Evolutionary conservation across 1,140 invertebrate genomes (phyloP), one percentile per base, ranked within the genome.

Genomic region (Helicoverpa armigera): DNA sequence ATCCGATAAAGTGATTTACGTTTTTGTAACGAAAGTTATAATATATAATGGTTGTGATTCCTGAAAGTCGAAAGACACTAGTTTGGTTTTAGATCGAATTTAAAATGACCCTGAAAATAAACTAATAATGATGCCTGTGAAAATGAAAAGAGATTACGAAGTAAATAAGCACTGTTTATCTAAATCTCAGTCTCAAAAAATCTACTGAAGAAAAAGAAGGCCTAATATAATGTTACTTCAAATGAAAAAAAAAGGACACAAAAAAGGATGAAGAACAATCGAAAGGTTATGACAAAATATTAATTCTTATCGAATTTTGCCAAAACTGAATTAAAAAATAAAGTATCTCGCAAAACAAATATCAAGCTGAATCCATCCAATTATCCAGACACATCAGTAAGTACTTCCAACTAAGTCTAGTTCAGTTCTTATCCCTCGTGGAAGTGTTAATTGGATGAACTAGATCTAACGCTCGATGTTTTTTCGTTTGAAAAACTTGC

Each of bases 381-480:
- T 63, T 76, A 76, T 51, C 1, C 31, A 43, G 14, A 35, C 31
- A 53, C 29, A 75, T 48, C 56, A 58, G 18, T 50, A 18, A 61
- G 60, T 50, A 23, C 18, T 76, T 76, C 73, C 56, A 61, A 63
- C 73, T 61, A 3, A 72, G 23, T 31, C 14, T 13, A 61, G 7
- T 43, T 48, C 48, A 43, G 11, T 82, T 83, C 77, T 85, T 81
- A 69, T 79, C 56, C 70, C 82, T 77, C 61, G 65, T 85, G 82
- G 82, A 87, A 85, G 84, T 87, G 84, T 82, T 89, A 87, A 88
- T 88, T 89, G 85, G 84, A 84, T 82, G 85, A 80, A 81, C 86
- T 85, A 79, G 81, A 85, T 82, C 65, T 56, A 61, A n/a, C 70
- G 53, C 73, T 43, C 43, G 63, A 53, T 75, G 72, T 65, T 74